phyloP scores from a whole-genome alignment of 2,888 invertebrate species.

The Xylota segnis region DNA sequence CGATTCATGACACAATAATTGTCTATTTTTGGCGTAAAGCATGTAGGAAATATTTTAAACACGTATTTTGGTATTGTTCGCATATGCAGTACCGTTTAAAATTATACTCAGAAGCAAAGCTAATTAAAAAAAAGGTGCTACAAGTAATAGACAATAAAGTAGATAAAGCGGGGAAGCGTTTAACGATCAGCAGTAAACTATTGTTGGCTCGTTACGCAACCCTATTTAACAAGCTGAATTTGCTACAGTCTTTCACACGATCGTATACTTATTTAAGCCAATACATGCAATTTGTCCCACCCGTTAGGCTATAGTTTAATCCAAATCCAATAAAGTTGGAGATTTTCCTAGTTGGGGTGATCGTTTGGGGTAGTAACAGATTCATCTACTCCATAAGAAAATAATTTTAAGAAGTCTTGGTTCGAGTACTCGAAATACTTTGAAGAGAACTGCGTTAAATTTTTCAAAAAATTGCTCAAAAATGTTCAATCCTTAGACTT shows the following conservation, averaged over 20 bases:
- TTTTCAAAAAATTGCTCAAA: too few species aligned
- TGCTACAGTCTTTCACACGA: background rate
- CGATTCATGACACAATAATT: constrained; percentile 7
- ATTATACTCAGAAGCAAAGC: background rate
- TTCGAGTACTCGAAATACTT: too few species aligned
- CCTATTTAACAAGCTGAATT: background rate
- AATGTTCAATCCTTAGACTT: too few species aligned
- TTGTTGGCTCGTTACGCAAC: background rate
- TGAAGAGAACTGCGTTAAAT: too few species aligned
- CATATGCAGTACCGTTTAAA: background rate
- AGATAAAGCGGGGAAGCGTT: background rate
- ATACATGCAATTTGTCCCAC: too few species aligned
- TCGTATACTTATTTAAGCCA: too few species aligned
- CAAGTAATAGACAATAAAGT: background rate
- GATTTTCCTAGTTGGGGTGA: too few species aligned
- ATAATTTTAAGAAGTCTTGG: too few species aligned
- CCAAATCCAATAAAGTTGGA: too few species aligned
- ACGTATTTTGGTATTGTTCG: constrained; percentile 16
- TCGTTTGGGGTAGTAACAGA: too few species aligned
- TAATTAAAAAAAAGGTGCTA: background rate
- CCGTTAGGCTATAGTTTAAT: too few species aligned
- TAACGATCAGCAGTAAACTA: background rate
- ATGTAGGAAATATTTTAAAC: constrained; percentile 16
- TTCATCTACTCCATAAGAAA: too few species aligned
- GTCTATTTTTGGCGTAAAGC: constrained; percentile 7